Base-by-base conservation (phyloP, 2,113 vertebrate species). In the Anhinga anhinga region DNA sequence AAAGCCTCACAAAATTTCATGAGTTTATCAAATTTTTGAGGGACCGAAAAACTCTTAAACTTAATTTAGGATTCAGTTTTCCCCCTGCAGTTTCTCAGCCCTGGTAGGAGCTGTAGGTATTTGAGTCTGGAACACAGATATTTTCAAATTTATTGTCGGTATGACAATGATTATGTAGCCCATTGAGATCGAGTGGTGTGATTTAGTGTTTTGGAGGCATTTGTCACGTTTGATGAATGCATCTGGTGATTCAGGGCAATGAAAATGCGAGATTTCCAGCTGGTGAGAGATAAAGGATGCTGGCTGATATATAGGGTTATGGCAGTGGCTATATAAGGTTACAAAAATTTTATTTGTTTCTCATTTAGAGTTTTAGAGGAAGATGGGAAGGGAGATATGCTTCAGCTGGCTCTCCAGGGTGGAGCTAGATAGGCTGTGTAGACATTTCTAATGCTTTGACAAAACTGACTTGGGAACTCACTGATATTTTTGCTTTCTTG, bases 201-300 rank as follows among this genome's bases (percentile, higher is more conserved):
- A 97, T 96, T 96, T 94, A 93, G 87, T 82, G 91, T 13, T 89
- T 53, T 82, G 88, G 82, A 95, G 77, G 80, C 82, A 73, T 97
- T 95, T 97, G 94, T 97, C 93, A 92, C 26, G 59, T 79, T 20
- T 96, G 97, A 97, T 96, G 90, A 77, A 97, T 95, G 95, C 62
- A 82, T 44, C 80, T 96, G 93, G 82, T 65, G 94, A 95, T 78
- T 26, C 86, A 94, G 91, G 58, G 95, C 96, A 90, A 87, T 81
- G 80, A 87, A 90, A 93, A 86, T 9, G 79, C 0, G 27, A 80
- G 82, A 76, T 88, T 82, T 62, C 86, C 87, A 90, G 86, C 42
- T 2, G 0, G 49, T n/a, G 80, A 82, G 88, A 96, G 76, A 94
- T 77, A 82, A 92, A 94, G 76, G 70, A 72, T 90, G 85, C 82